Evolutionary conservation across 1,140 invertebrate species (phyloP).

Genomic region (Drosophila kepulauana): DNA sequence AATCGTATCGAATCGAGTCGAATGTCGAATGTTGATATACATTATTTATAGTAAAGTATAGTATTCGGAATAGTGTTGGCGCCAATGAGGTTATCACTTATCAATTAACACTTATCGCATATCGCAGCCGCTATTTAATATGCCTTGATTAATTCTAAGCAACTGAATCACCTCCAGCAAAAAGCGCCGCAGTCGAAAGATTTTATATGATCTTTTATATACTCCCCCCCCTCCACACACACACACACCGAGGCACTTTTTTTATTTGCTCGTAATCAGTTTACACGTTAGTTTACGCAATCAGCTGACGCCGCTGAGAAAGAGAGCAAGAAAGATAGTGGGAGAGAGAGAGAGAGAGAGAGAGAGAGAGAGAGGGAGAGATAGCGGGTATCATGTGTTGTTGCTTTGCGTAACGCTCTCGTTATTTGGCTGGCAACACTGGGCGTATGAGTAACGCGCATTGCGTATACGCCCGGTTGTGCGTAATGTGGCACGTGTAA

Average conservation of each 20-base stretch:
- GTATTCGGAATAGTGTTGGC: constrained; percentile 13
- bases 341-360: neutral
- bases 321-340: neutral
- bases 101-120: constrained; percentile 36
- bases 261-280: constrained; percentile 18
- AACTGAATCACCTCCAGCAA: neutral
- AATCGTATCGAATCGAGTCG: too few species aligned
- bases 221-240: too few species aligned
- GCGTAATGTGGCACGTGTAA: constrained; percentile 43
- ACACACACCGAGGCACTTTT: neutral
- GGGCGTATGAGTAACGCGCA: constrained; percentile 44
- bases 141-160: constrained; percentile 26
- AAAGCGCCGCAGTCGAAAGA: constrained; percentile 2
- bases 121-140: constrained; percentile 30
- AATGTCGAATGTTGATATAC: too few species aligned
- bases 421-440: constrained; percentile 26
- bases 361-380: neutral
- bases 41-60: too few species aligned
- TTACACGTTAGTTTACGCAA: constrained; percentile 30
- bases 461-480: constrained; percentile 28
- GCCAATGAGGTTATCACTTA: constrained; percentile 44
- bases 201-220: constrained; percentile 12
- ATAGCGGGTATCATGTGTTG: constrained; percentile 13
- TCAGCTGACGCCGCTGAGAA: neutral
- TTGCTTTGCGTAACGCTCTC: constrained; percentile 34